These are phyloP conservation scores for Plestiodon gilberti DNA, from an alignment of 2,113 vertebrate species.

Conservation along the genomic window DNA sequence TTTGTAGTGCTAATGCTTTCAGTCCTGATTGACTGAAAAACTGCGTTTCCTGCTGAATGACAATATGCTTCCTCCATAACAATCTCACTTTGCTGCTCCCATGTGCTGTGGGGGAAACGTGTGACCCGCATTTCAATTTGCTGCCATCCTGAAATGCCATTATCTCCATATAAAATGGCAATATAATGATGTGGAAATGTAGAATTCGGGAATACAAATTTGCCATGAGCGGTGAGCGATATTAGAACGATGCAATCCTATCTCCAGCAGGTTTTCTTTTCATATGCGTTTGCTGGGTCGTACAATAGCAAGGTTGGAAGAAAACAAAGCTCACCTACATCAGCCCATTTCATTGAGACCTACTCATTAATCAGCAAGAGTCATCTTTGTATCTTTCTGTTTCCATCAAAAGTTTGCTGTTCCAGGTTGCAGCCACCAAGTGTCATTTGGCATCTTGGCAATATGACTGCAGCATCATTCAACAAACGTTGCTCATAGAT, in stretches of 20 bases:
- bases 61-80: conserved; percentile 23
- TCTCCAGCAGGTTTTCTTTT: conserved; percentile 33
- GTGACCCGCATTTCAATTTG: conserved; percentile 44
- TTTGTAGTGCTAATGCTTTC: conserved; percentile 14
- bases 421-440: neutral
- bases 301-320: neutral
- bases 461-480: neutral
- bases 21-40: neutral
- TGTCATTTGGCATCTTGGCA: neutral
- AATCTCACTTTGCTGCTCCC: neutral
- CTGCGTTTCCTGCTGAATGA: conserved; percentile 41
- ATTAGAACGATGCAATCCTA: neutral
- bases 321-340: neutral
- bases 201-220: conserved; percentile 43
- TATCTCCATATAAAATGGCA: conserved; percentile 38
- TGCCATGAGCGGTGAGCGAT: neutral
- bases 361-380: neutral
- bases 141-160: conserved; percentile 41
- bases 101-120: neutral
- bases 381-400: neutral
- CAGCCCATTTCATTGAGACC: neutral
- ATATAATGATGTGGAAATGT: conserved; percentile 38
- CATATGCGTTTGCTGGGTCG: neutral
- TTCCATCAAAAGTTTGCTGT: neutral
- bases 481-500: neutral